Evolutionary conservation across 2,888 invertebrate species (phyloP), one percentile per base, ranked within the genome.

Genomic region (Philereme vetulata): DNA sequence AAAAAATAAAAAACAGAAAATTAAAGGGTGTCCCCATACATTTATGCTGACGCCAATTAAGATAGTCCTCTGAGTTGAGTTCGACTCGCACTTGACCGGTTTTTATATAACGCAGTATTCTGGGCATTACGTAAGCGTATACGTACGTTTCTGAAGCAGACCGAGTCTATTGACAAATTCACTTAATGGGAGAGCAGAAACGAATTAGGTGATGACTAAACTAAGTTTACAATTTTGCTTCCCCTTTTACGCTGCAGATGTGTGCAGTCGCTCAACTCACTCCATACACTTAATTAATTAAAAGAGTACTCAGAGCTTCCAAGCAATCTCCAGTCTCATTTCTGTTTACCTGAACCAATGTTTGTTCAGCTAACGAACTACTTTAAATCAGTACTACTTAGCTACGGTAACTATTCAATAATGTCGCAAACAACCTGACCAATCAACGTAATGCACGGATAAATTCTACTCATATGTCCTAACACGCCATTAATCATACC

Each of bases 261-360:
- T 78, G 74, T 74, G 70, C 77, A 75, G 76, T 73, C 77, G 77
- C 79, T 77, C 78, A 75, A 73, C 80, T 79, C 78, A 70, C 76
- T 84, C 77, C 81, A 84, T 82, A 85, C 78, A 86, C 80, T 86
- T 88, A 88, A 86, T 86, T 90, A 88, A 90, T 88, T 89, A 85
- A 89, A 89, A 88, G 88, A 84, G 88, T 88, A 83, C 77, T 71
- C 74, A 78, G 51, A 70, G 69, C 71, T 70, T 74, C 68, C 67
- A 65, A 73, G 68, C 68, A 68, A 63, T 66, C 66, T 63, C 74
- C 74, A 67, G 74, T 76, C 70, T 68, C 76, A 76, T 58, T 75
- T 67, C 71, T 85, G 82, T 86, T 88, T 88, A 86, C 87, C 85
- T 86, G 82, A 64, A 75, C 78, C 77, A 73, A 77, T 85, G 85